phyloP scores from a whole-genome alignment of 2,113 vertebrate species.

The Rostratula benghalensis region DNA sequence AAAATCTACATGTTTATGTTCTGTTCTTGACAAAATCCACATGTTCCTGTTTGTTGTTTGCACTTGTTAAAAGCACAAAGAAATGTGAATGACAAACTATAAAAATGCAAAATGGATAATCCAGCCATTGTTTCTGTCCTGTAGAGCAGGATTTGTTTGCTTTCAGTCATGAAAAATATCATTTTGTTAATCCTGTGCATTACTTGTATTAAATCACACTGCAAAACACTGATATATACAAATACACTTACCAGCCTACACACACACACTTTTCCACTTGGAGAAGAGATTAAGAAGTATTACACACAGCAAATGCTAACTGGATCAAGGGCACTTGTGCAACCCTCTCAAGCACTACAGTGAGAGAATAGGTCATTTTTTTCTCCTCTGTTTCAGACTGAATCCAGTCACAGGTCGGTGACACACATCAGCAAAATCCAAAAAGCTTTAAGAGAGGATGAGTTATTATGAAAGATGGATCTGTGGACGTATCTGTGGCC shows the following conservation, averaged over 20 bases:
- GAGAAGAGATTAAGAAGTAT: neutral
- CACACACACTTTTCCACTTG: neutral
- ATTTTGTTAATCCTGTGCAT: neutral
- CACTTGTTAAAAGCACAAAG: neutral
- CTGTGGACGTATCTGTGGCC: neutral
- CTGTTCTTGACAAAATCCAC: neutral
- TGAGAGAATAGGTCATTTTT: neutral
- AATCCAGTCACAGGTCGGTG: neutral
- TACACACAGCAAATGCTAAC: neutral
- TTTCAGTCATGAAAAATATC: neutral
- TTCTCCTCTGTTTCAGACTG: neutral
- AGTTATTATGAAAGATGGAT: neutral
- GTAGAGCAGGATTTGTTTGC: neutral
- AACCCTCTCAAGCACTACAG: neutral
- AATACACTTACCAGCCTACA: neutral
- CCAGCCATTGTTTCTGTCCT: neutral
- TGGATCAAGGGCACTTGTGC: neutral
- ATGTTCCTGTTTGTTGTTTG: neutral
- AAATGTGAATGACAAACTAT: neutral
- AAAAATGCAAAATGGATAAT: neutral
- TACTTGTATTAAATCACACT: neutral
- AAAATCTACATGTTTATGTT: neutral
- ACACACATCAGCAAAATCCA: neutral
- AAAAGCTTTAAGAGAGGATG: neutral
- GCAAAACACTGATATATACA: neutral